phyloP scores from a whole-genome alignment of 2,797 vertebrate genomes.

The Pangasius larnaudii region DNA sequence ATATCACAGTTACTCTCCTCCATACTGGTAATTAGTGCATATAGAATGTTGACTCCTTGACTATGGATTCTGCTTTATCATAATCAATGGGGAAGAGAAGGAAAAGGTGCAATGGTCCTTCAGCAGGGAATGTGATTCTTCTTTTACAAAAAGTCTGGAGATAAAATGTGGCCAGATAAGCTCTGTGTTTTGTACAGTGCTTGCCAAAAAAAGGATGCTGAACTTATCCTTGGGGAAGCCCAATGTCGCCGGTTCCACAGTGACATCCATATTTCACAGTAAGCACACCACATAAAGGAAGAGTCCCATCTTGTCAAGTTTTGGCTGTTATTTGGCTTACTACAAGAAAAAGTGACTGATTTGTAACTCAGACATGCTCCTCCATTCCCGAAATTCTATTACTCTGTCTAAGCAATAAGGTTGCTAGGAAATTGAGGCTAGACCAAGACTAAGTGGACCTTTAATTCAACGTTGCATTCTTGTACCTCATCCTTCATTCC shows the following conservation, averaged over 20 bases:
- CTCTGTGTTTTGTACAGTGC: not conserved
- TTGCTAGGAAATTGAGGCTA: slow-evolving; percentile 31
- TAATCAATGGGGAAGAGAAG: not conserved
- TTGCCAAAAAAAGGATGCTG: slow-evolving; percentile 1
- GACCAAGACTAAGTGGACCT: slow-evolving; percentile 27
- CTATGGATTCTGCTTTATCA: not conserved
- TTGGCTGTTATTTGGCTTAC: slow-evolving; percentile 18
- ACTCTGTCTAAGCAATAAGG: slow-evolving; percentile 20
- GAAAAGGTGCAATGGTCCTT: not conserved
- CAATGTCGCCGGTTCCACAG: not conserved
- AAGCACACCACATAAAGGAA: slow-evolving; percentile 16
- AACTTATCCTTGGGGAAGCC: slow-evolving; percentile 16
- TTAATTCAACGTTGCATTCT: slow-evolving; percentile 11
- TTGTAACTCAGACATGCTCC: slow-evolving; percentile 41
- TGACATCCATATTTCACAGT: not conserved
- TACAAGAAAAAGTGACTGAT: slow-evolving; percentile 27
- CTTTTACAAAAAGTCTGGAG: not conserved
- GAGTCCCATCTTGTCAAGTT: slow-evolving; percentile 4
- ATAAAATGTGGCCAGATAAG: not conserved
- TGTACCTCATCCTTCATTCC: slow-evolving; percentile 26
- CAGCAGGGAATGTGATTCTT: not conserved
- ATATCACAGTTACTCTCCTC: not conserved
- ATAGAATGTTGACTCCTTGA: not conserved
- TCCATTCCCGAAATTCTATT: slow-evolving; percentile 36
- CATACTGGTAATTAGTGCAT: not conserved